Base-by-base conservation (phyloP, 2,888 invertebrate genomes). In the Coecobrya sp. region DNA sequence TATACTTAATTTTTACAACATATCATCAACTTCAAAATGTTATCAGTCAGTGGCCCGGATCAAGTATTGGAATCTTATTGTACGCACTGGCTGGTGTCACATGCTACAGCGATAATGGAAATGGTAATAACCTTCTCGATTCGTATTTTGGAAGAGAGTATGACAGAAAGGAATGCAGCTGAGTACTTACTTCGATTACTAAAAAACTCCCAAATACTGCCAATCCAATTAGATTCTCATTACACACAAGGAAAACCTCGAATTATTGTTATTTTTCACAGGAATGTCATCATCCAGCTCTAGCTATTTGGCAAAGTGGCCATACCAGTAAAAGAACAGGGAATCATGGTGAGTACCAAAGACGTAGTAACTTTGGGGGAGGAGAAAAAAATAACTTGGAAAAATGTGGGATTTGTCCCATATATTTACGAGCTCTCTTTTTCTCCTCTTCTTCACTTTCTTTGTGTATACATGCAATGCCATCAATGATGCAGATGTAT, bases 141-240 rank as follows among this genome's bases (percentile, higher is more conserved):
- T 19, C 55, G 2, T 55, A 10, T 55, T 10, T 55, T 55, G n/a
- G 0, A 4, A 55, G 55, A 55, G 55, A 55, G 19, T 0, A 55
- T 16, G 7, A 1, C 5, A 3, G 55, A 1, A 42, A 1, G 2
- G 36, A 42, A 68, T 19, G 19, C 22, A 11, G 55, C 86, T 22
- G n/a, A 36, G 59, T 36, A n/a, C 36, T 73, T n/a, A n/a, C 55
- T 55, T 89, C 70, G 70, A 59, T 82, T 59, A 82, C 59, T 19
- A 16, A 52, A 70, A 55, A 52, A 10, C 36, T 36, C 1, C 70
- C 45, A 70, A 70, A 65, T 82, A 90, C 65, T 55, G 88, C 88
- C 87, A 92, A 87, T 92, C 92, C 92, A 92, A 92, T 92, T 92
- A 92, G 92, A 88, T 92, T 92, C 88, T 88, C 92, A 92, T 92